These are phyloP conservation scores for Heliocidaris tuberculata DNA, from an alignment of 35 echinoderm and acorn worm species.

Conservation along the genomic window DNA sequence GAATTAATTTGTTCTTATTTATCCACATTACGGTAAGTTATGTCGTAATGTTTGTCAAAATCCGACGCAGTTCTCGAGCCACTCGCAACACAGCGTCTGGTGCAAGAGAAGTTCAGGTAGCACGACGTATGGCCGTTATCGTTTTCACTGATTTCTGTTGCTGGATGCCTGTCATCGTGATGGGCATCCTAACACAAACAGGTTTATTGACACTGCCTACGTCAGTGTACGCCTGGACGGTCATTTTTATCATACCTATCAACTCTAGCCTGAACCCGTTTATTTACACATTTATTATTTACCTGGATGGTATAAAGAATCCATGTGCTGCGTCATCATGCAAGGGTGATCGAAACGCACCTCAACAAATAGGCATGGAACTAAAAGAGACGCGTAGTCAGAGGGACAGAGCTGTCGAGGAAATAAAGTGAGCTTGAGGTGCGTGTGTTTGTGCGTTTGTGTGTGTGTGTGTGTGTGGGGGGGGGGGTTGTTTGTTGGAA, in stretches of 20 bases:
- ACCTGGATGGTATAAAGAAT: background rate
- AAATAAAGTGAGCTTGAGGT: too few relatives aligned
- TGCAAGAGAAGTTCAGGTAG: background rate
- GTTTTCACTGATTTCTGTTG: background rate
- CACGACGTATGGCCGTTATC: background rate
- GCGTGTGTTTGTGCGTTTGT: too few relatives aligned
- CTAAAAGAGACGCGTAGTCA: too few relatives aligned
- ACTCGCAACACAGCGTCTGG: background rate
- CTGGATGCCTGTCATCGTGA: background rate
- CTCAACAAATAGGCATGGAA: too few relatives aligned
- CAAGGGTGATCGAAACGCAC: too few relatives aligned
- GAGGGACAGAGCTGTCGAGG: too few relatives aligned
- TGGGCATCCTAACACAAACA: slow-evolving; percentile 4
- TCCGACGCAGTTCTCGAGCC: background rate
- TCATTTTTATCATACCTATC: background rate
- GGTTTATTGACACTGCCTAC: background rate
- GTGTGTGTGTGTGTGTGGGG: too few relatives aligned
- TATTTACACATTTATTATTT: background rate
- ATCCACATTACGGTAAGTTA: background rate
- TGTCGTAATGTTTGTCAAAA: background rate
- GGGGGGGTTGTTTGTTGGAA: too few relatives aligned
- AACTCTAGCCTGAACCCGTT: background rate
- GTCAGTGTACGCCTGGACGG: background rate
- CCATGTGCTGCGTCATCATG: too few relatives aligned
- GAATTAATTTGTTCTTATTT: background rate